Percentiles rank a stretch among this genome's conserved stretches.
Evolutionary conservation across 2,113 vertebrate genomes (phyloP).

Genomic region (Seriola dumerili): DNA sequence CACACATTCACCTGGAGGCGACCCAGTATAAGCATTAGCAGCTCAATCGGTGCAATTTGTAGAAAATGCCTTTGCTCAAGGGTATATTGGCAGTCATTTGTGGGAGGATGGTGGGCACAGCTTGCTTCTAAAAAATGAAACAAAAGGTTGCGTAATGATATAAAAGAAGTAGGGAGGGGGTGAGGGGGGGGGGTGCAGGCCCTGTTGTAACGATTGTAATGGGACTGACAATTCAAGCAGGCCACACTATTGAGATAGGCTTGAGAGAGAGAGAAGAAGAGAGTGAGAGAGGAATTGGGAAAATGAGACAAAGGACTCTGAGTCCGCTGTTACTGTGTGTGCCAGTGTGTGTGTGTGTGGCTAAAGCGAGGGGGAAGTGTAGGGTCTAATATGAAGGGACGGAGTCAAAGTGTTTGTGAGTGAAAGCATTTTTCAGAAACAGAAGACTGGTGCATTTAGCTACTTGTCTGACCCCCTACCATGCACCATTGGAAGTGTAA

Average conservation of each 20-base stretch:
- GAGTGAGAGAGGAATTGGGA: conserved; percentile 14
- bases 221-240: conserved; percentile 44
- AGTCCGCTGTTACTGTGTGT: conserved; percentile 16
- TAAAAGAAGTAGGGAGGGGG: conserved; percentile 21
- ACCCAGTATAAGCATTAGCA: conserved; percentile 60
- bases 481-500: conserved; percentile 9
- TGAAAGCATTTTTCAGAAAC: conserved; percentile 16
- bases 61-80: conserved; percentile 61
- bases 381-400: neutral
- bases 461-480: conserved; percentile 16
- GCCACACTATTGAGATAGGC: conserved; percentile 18
- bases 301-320: conserved; percentile 2
- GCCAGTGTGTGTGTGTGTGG: neutral
- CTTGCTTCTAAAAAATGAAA: conserved; percentile 65
- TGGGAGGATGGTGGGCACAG: conserved; percentile 40
- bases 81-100: conserved; percentile 56
- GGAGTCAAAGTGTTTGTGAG: conserved; percentile 11
- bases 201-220: conserved; percentile 18
- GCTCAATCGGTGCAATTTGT: conserved; percentile 62
- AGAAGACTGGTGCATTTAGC: conserved; percentile 13
- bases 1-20: conserved; percentile 50
- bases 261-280: conserved; percentile 1
- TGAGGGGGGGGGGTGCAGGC: conserved; percentile 3
- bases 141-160: conserved; percentile 37
- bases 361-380: neutral